These are phyloP conservation scores for Pseudotriccus pelzelni DNA, from an alignment of 2,797 vertebrate genomes.

Conservation along the genomic window DNA sequence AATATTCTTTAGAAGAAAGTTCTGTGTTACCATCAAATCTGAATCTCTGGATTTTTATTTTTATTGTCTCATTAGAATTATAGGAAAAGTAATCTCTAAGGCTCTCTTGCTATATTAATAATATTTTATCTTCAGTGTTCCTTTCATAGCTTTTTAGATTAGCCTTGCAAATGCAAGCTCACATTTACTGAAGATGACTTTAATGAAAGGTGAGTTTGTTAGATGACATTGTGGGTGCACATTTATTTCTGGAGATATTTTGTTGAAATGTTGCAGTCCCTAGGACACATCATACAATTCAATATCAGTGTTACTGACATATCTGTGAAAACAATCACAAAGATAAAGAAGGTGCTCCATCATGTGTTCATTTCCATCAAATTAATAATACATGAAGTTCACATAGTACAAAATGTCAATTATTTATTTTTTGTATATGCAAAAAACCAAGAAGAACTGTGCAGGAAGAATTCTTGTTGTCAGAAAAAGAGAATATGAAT, in stretches of 20 bases:
- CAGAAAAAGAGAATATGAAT: not conserved
- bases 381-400: conserved; percentile 72
- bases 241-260: conserved; percentile 53
- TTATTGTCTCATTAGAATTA: conserved; percentile 47
- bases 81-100: conserved; percentile 13
- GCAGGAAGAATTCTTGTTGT: not conserved
- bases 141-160: conserved; percentile 27
- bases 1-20: conserved; percentile 28
- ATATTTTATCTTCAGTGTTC: not conserved
- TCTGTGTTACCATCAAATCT: not conserved
- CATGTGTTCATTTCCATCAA: conserved; percentile 70
- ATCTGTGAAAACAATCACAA: conserved; percentile 62
- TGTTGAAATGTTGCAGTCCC: conserved; percentile 48
- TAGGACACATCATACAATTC: conserved; percentile 55
- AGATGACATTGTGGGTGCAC: conserved; percentile 21
- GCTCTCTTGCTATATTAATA: conserved; percentile 28
- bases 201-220: conserved; percentile 60
- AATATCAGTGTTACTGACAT: conserved; percentile 56
- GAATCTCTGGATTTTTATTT: conserved; percentile 42
- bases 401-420: conserved; percentile 67
- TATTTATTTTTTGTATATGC: conserved; percentile 69
- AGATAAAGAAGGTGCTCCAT: conserved; percentile 68
- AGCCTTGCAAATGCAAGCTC: conserved; percentile 58
- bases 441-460: not conserved
- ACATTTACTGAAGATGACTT: conserved; percentile 27